Conservation (phyloP, 2,888 invertebrate species). For the Oxystoma pomonae region DNA sequence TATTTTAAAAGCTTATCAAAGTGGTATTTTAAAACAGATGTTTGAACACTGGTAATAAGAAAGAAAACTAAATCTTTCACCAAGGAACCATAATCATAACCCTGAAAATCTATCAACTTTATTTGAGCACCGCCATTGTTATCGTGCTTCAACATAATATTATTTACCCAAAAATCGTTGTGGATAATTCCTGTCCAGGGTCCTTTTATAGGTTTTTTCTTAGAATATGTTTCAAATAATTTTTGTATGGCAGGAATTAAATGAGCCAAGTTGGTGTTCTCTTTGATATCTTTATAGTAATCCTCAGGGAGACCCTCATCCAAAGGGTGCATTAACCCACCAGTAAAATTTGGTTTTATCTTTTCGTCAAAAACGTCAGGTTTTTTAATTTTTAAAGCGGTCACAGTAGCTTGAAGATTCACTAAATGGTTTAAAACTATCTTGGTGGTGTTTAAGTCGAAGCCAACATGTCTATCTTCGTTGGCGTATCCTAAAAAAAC, state of each 20-base stretch:
- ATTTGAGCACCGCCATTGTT: conserved; percentile 34
- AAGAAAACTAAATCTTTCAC: conserved; percentile 53
- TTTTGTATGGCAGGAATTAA: background rate
- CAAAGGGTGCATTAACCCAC: background rate
- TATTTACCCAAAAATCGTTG: conserved; percentile 57
- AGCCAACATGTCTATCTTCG: conserved; percentile 48
- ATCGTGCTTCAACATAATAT: conserved; percentile 51
- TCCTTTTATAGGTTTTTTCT: conserved; percentile 12
- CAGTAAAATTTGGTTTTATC: conserved; percentile 41
- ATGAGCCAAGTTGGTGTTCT: background rate
- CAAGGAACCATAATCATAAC: conserved; percentile 49
- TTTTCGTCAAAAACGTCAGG: conserved; percentile 42
- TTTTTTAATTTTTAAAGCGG: conserved; percentile 48
- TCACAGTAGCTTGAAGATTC: conserved; percentile 53
- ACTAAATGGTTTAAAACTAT: conserved; percentile 50
- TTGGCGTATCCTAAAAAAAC: conserved; percentile 40
- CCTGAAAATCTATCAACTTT: conserved; percentile 56
- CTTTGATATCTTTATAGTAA: background rate
- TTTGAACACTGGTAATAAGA: conserved; percentile 49
- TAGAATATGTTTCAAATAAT: conserved; percentile 3
- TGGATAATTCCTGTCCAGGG: conserved; percentile 53
- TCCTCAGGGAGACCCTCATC: background rate
- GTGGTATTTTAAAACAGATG: conserved; percentile 41
- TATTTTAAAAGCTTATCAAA: conserved; percentile 47
- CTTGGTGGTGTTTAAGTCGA: conserved; percentile 49